phyloP scores from a whole-genome alignment of 2,797 vertebrate species.

The Cirrhinus mrigala region DNA sequence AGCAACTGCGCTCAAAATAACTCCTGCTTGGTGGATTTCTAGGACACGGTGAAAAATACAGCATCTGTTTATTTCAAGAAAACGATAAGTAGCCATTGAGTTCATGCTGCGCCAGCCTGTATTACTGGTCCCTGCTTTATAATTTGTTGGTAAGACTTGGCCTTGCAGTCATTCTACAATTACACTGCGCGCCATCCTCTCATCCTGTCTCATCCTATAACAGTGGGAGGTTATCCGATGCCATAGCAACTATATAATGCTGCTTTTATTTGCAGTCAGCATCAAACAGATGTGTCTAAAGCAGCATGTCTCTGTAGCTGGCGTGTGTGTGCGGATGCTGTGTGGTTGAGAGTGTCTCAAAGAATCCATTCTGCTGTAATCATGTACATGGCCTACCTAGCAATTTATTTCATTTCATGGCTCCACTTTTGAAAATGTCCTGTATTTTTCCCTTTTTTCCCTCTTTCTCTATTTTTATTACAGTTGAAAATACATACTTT shows the following conservation, averaged over 20 bases:
- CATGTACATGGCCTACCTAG: neutral
- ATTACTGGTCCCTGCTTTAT: conserved; percentile 47
- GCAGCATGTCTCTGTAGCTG: conserved; percentile 13
- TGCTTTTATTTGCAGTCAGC: conserved; percentile 48
- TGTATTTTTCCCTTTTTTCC: neutral
- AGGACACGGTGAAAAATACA: conserved; percentile 42
- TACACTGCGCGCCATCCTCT: conserved; percentile 32
- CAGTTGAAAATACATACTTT: neutral
- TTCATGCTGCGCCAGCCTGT: conserved; percentile 19
- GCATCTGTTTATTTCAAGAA: conserved; percentile 47
- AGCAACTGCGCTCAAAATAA: conserved; percentile 50
- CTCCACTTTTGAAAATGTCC: neutral
- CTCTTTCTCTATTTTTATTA: neutral
- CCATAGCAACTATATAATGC: conserved; percentile 30
- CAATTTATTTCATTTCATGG: neutral
- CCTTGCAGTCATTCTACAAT: conserved; percentile 42
- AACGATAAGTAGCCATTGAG: conserved; percentile 32
- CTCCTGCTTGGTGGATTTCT: conserved; percentile 22
- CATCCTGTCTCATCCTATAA: conserved; percentile 26
- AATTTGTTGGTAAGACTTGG: conserved; percentile 48
- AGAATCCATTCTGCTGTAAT: neutral
- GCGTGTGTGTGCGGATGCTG: neutral
- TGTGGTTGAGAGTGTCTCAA: neutral
- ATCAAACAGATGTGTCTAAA: conserved; percentile 17
- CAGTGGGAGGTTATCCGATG: conserved; percentile 39